Base-by-base conservation (phyloP, 30 jellyfish, hydroid and myxozoan genomes). In the Hydractinia symbiolongicarpus region DNA sequence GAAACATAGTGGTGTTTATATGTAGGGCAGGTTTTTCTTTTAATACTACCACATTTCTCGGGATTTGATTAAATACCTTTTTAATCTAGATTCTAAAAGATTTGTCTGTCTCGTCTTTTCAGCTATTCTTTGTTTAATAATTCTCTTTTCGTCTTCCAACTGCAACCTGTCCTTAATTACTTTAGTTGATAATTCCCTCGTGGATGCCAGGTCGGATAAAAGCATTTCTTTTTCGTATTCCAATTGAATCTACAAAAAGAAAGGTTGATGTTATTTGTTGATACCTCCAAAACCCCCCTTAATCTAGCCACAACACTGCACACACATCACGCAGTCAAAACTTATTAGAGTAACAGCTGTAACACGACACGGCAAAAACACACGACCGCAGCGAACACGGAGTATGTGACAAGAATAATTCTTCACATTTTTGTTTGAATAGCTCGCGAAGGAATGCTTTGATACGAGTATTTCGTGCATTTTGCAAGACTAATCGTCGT, bases 161-260 rank as follows among this genome's bases (percentile, higher is more conserved):
- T 88, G 95, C 83, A 67, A 76, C 11, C 96, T 95, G 82, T 87
- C 99, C 53, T 94, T 89, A 40, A 94, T 75, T 14, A 88, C 99
- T 64, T 87, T 84, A 9, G 95, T 55, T 4, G 99, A 94, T n/a
- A 84, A 57, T 76, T 94, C 96, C 53, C 96, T 78, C 30, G 96
- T 89, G 5, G 96, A 77, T 50, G 84, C 84, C 62, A 94, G 80
- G 62, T 94, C 99, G 11, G 53, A 70, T 20, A 84, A 30, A 13
- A 94, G 86, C 62, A 84, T 79, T 55, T 94, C 96, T 52, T 89
- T 71, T 69, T 94, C 99, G n/a, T 81, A 81, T 76, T 94, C 99
- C 50, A 94, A 76, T 54, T 94, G 95, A 13, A 94, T 81, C 98
- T 93, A 71, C n/a, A 66, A 72, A 72, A 21, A 61, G 8, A 8